Evolutionary conservation across 2,113 vertebrate genomes (phyloP), one percentile per base, ranked within the genome.

Genomic region (Sebastes schlegelii): DNA sequence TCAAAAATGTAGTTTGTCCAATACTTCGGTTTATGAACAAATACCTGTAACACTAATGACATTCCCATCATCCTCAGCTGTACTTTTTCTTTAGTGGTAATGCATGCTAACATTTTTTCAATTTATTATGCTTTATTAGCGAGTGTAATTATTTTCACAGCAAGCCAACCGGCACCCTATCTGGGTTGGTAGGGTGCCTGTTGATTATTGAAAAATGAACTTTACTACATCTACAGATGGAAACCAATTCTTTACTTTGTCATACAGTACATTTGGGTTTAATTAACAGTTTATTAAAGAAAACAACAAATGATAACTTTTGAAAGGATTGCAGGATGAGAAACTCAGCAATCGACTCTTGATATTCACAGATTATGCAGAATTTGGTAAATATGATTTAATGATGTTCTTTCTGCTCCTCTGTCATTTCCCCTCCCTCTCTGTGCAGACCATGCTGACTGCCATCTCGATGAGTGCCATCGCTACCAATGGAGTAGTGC

Each of bases 401-500:
- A 78, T 75, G 21, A 26, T 68, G 26, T 61, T 75, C 63, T 85
- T 54, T 74, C 48, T 71, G 42, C 62, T 54, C 69, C 57, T 67
- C 67, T 85, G 70, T 85, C 45, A 3, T 13, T 68, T 45, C 46
- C 43, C 34, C 72, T 88, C 93, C 82, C 84, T 77, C 69, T 70
- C 88, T 86, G 72, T 14, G 9, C 92, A 99, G 98, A 99, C 98
- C 8, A 99, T 99, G 98, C 96, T 99, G 95, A 99, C 98, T 13
- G 98, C 98, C 92, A 99, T 99, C 91, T 99, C 98, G 21, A 99
- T 99, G 98, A 99, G 98, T 4, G 98, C 98, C 1, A 99, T 99
- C 2, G 98, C 98, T 26, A 99, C 98, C 89, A 99, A 99, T 75
- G 98, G 98, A 73, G 98, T 99, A 10, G 98, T 99, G 86, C 98